Conservation (phyloP, 2,113 vertebrate genomes). For the Pseudorectes ferrugineus region DNA sequence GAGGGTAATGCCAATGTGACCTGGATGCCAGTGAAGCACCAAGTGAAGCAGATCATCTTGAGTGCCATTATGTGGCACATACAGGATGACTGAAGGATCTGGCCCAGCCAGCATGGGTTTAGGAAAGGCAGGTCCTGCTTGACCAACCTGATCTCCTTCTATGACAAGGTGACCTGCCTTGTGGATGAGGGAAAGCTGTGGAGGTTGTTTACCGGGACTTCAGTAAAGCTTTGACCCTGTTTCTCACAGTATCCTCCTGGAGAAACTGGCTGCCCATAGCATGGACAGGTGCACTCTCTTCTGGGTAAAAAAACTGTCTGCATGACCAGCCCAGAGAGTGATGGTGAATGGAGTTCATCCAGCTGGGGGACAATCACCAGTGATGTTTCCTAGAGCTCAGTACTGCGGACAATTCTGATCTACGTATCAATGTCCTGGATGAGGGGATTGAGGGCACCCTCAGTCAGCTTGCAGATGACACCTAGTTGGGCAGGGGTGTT, state of each 20-base stretch:
- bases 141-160: neutral
- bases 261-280: neutral
- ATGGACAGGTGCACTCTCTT: neutral
- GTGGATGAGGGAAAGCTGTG: neutral
- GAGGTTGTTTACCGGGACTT: neutral
- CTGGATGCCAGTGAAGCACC: neutral
- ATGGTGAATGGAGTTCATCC: neutral
- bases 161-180: neutral
- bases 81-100: neutral
- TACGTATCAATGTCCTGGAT: neutral
- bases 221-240: neutral
- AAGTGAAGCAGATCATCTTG: neutral
- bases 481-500: neutral
- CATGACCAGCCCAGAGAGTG: neutral
- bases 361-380: no score
- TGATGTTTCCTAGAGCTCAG: neutral
- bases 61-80: neutral
- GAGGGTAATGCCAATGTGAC: neutral
- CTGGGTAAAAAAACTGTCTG: neutral
- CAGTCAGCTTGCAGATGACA: neutral
- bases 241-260: neutral
- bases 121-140: neutral
- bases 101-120: no score
- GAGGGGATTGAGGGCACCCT: neutral
- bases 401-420: neutral